A percentile compares a stretch with the other conserved stretches of the same genome.
Evolutionary conservation across 2,888 invertebrate species (phyloP).

Genomic region (Ichneumon xanthorius): DNA sequence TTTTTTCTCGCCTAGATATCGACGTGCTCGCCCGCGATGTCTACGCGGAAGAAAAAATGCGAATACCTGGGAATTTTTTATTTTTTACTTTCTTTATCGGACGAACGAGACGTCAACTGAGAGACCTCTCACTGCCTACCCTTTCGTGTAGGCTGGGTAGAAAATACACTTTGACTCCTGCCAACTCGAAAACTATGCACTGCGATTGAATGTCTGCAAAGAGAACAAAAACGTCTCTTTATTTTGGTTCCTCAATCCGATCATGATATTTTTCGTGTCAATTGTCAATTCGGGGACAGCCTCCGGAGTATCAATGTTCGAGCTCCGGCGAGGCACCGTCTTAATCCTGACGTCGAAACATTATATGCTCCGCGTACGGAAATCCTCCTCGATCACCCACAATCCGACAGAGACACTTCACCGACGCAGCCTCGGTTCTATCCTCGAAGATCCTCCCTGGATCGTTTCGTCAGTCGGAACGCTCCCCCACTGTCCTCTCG

Average conservation of each 20-base stretch:
- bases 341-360: constrained; percentile 76
- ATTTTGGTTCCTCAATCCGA: neutral
- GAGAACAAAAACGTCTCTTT: neutral
- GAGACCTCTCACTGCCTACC: constrained; percentile 43
- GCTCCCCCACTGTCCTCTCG: constrained; percentile 65
- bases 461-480: constrained; percentile 63
- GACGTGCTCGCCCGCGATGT: constrained; percentile 54
- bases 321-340: constrained; percentile 66
- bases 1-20: constrained; percentile 76
- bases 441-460: constrained; percentile 47
- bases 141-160: constrained; percentile 55
- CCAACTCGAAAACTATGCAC: neutral
- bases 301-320: constrained; percentile 32
- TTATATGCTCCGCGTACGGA: constrained; percentile 54
- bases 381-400: constrained; percentile 67
- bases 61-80: constrained; percentile 45
- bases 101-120: neutral
- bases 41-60: constrained; percentile 71
- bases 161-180: neutral
- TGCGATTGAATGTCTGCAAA: neutral
- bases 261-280: neutral
- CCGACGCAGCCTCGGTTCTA: constrained; percentile 46
- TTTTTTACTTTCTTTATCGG: constrained; percentile 5
- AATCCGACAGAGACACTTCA: constrained; percentile 45
- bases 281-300: neutral